Evolutionary conservation across 92 coral and sea anemone species (phyloP).

Genomic region (Micromussa lordhowensis): DNA sequence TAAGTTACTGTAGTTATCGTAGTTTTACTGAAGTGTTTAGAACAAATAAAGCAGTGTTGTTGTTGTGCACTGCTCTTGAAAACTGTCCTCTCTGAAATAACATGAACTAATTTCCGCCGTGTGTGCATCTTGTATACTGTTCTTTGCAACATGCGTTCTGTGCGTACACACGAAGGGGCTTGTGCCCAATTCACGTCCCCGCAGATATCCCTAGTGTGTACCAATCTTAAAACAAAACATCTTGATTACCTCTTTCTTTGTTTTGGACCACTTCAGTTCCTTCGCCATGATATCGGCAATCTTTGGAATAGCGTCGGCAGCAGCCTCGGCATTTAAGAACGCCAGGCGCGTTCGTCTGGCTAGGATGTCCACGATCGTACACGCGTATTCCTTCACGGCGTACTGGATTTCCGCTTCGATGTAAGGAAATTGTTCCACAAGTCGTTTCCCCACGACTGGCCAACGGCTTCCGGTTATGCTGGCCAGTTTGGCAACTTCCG

Average conservation of each 20-base stretch:
- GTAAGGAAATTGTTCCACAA: slow-evolving; percentile 85
- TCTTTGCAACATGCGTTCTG: no score
- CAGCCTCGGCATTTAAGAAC: slow-evolving; percentile 89
- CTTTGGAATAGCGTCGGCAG: slow-evolving; percentile 83
- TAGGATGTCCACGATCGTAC: slow-evolving; percentile 91
- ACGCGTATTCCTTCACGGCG: slow-evolving; percentile 91
- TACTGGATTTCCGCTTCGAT: slow-evolving; percentile 96
- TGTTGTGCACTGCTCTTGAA: no score
- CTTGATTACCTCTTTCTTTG: slow-evolving; percentile 80
- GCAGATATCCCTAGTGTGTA: no score
- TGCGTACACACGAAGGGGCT: no score
- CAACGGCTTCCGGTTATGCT: slow-evolving; percentile 89
- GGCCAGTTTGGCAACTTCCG: slow-evolving; percentile 91
- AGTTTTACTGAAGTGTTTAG: no score
- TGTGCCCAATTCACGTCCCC: no score
- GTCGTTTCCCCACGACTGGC: slow-evolving; percentile 91
- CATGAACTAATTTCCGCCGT: no score
- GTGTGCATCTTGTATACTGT: no score
- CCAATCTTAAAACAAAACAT: no score
- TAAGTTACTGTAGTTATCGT: no score
- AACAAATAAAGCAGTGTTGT: no score
- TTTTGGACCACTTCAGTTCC: slow-evolving; percentile 90
- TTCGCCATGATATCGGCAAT: slow-evolving; percentile 96
- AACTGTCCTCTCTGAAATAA: no score
- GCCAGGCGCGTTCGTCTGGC: slow-evolving; percentile 98